Base-by-base conservation (phyloP, 2,113 vertebrate species). In the Lichenostomus cassidix region DNA sequence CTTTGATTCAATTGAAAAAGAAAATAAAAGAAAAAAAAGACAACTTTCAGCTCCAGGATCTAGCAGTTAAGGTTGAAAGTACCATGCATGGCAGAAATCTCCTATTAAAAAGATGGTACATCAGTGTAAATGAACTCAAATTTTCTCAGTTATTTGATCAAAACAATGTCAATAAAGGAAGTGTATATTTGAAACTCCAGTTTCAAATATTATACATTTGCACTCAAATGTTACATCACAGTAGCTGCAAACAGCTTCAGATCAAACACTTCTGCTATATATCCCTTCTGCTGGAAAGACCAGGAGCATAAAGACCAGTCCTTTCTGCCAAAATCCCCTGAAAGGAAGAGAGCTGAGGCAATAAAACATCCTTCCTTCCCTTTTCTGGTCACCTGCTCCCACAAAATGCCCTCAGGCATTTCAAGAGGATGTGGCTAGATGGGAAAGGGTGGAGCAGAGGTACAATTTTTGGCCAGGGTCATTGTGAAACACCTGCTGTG, bases 301-400 rank as follows among this genome's bases (percentile, higher is more conserved):
- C 11, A 35, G 76, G 52, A 91, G 9, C 22, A 46, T 50, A 91
- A 85, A 94, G 31, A 69, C 6, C 44, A 49, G 27, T 24, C 25
- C 33, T 65, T 83, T 92, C 46, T 95, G 90, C 94, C 94, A 94
- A 95, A 94, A 77, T 62, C 35, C 52, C 23, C 42, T 20, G 79
- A 83, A 94, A 95, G 90, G 76, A 95, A 92, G 59, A 92, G 46
- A 77, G 71, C 11, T 70, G 88, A 95, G 68, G 80, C 71, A 95
- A 67, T 83, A 63, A 90, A 95, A 83, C 92, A 86, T 93, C 79
- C 95, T 97, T 94, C 83, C 95, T 95, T 95, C 86, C 88, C 56
- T 56, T 94, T 63, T 35, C 52, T 83, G 37, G 71, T 94, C 76
- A 94, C 58, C 63, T 92, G 90, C 47, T 90, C 59, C 42, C 73